Evolutionary conservation across 2,113 vertebrate species (phyloP).

Genomic region (Puntigrus tetrazona): DNA sequence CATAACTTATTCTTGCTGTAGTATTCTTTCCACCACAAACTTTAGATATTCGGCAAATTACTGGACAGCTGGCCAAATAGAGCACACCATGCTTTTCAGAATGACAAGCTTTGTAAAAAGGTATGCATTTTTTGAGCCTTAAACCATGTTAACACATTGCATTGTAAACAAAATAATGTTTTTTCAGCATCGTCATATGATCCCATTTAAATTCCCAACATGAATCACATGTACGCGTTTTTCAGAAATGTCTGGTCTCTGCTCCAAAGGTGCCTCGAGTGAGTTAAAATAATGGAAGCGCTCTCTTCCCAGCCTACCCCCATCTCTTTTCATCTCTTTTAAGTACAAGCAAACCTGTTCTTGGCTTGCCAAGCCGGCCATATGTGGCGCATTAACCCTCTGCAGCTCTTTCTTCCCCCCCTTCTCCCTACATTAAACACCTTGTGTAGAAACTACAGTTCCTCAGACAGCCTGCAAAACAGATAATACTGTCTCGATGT

Average conservation of each 20-base stretch:
- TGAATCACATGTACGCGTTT: not conserved
- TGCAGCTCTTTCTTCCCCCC: constrained; percentile 11
- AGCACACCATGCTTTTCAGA: too few species aligned
- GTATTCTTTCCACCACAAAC: too few species aligned
- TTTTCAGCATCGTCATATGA: too few species aligned
- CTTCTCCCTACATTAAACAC: constrained; percentile 28
- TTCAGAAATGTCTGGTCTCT: not conserved
- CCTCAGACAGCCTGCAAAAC: constrained; percentile 17
- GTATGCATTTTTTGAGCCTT: too few species aligned
- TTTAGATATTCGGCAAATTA: too few species aligned
- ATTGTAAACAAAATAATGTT: too few species aligned
- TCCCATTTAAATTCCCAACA: not conserved
- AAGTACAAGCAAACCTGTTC: constrained; percentile 39
- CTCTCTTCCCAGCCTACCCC: not conserved
- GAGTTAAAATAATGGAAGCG: not conserved
- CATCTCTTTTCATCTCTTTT: constrained; percentile 41
- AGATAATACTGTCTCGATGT: not conserved
- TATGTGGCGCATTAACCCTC: constrained; percentile 49
- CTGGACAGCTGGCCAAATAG: too few species aligned
- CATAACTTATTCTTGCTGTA: too few species aligned
- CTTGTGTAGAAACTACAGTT: constrained; percentile 14
- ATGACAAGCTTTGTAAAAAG: too few species aligned
- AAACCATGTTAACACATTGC: too few species aligned
- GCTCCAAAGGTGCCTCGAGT: not conserved
- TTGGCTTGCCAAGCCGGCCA: constrained; percentile 41